phyloP scores from a whole-genome alignment of 53 echinoderm and acorn worm species.

The Stichopus horrens region DNA sequence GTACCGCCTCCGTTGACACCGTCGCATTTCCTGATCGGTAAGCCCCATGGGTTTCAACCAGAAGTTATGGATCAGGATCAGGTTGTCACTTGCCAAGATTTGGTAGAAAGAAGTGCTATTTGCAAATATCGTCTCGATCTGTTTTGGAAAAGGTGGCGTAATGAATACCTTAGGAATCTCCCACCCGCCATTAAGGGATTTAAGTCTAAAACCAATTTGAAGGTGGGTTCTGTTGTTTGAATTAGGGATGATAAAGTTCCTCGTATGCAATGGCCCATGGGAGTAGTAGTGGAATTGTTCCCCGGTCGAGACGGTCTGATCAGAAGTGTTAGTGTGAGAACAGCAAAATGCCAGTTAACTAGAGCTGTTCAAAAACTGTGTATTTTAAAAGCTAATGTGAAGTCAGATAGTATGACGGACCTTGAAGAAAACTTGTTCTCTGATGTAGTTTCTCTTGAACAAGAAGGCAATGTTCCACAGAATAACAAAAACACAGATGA shows the following conservation, averaged over 20 bases:
- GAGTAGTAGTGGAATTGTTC: slow-evolving; percentile 9
- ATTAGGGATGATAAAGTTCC: slow-evolving; percentile 31
- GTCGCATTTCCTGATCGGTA: neutral
- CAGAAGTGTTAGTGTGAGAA: slow-evolving; percentile 12
- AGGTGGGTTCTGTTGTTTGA: slow-evolving; percentile 12
- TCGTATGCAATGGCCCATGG: slow-evolving; percentile 23
- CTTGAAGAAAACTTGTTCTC: neutral
- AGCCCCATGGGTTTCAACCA: slow-evolving; percentile 6
- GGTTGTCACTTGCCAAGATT: neutral
- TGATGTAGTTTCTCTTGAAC: neutral
- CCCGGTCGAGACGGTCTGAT: slow-evolving; percentile 8
- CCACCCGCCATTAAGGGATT: slow-evolving; percentile 10
- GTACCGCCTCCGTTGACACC: neutral
- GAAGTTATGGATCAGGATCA: slow-evolving; percentile 10
- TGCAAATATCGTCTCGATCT: slow-evolving; percentile 1
- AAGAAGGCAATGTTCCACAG: neutral
- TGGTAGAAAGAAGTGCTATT: slow-evolving; percentile 1
- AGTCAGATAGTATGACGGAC: neutral
- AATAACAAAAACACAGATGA: neutral
- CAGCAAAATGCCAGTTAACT: neutral
- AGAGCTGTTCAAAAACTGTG: slow-evolving; percentile 14
- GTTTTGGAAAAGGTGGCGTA: slow-evolving; percentile 34
- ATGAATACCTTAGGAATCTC: slow-evolving; percentile 42
- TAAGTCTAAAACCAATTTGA: slow-evolving; percentile 7
- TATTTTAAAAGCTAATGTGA: neutral